Conservation (phyloP, 2,113 vertebrate genomes). For the Dicerorhinus sumatrensis region DNA sequence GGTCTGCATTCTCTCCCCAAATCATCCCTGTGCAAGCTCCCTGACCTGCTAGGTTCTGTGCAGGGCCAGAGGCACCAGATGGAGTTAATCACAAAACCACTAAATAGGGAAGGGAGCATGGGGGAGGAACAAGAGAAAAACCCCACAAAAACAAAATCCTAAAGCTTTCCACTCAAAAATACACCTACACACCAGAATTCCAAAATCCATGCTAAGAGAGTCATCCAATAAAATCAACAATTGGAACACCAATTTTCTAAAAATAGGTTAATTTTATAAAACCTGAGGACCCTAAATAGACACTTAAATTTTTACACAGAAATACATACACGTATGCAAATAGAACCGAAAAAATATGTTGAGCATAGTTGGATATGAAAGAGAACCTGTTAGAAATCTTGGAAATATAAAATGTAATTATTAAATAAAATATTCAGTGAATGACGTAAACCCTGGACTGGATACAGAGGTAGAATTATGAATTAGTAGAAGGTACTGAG, state of each 20-base stretch:
- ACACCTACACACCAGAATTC: background rate
- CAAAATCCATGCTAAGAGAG: background rate
- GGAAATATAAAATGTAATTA: background rate
- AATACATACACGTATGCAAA: background rate
- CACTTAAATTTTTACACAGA: background rate
- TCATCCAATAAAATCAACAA: background rate
- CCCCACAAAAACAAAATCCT: background rate
- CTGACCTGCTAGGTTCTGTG: background rate
- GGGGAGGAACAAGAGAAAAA: background rate
- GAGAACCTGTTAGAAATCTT: background rate
- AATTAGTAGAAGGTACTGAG: background rate
- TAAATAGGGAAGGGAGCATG: background rate
- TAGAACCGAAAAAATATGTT: constrained; percentile 20
- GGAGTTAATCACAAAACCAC: background rate
- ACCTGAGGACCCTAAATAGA: background rate
- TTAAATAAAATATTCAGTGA: background rate
- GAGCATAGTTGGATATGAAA: background rate
- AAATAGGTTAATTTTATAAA: constrained; percentile 23
- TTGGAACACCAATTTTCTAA: background rate
- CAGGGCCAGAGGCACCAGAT: background rate
- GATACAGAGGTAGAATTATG: background rate
- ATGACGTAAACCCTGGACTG: background rate
- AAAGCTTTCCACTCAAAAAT: background rate
- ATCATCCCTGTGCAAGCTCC: background rate
- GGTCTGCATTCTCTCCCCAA: background rate